Evolutionary conservation across 2,797 vertebrate species (phyloP).

Genomic region (Euphonia xanthogaster): DNA sequence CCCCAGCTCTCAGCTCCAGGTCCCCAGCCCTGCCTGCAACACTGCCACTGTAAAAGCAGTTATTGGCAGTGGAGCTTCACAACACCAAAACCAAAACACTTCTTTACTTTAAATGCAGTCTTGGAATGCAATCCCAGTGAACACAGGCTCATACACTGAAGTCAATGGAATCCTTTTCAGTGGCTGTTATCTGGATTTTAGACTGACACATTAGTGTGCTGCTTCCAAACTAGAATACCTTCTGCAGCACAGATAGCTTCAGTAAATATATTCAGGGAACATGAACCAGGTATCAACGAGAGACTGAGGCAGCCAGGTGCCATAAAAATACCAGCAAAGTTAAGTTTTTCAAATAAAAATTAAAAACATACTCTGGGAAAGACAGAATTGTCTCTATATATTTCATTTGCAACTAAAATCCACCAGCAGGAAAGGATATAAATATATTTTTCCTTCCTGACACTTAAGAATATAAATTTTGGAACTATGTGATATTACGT

Average conservation of each 20-base stretch:
- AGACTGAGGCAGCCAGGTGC: not conserved
- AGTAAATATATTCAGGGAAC: not conserved
- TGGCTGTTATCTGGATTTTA: not conserved
- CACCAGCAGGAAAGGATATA: not conserved
- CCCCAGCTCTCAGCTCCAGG: not conserved
- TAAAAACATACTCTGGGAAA: not conserved
- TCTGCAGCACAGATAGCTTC: not conserved
- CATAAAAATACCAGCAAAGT: not conserved
- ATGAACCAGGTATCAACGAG: not conserved
- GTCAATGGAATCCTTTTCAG: not conserved
- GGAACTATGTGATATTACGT: not conserved
- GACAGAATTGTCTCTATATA: not conserved
- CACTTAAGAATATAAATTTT: not conserved
- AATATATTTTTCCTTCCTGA: not conserved
- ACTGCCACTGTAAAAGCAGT: not conserved
- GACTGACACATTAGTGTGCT: not conserved
- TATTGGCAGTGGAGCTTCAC: fast-evolving
- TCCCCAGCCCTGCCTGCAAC: not conserved
- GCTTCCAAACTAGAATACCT: not conserved
- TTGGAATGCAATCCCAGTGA: not conserved
- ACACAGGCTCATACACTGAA: not conserved
- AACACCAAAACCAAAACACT: not conserved
- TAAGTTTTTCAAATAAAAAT: not conserved
- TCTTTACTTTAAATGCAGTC: not conserved
- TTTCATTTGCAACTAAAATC: not conserved